Evolutionary conservation across 2,113 vertebrate genomes (phyloP).

Genomic region (Carassius carassius): DNA sequence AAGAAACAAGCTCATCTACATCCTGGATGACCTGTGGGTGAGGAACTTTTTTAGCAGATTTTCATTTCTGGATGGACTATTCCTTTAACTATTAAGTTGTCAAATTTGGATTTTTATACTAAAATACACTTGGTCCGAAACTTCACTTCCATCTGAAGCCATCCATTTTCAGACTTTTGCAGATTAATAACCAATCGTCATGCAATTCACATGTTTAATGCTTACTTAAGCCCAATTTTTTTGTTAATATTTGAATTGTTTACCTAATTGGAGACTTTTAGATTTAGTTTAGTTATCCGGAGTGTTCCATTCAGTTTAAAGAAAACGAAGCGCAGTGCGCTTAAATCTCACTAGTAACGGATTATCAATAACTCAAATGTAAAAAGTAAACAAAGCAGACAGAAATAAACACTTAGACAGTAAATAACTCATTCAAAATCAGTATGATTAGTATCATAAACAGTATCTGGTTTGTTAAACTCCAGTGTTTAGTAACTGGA

Average conservation of each 20-base stretch:
- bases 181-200: neutral
- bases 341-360: constrained; percentile 3
- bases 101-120: neutral
- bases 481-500: constrained; percentile 26
- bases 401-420: constrained; percentile 31
- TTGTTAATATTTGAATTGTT: neutral
- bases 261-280: neutral
- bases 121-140: neutral
- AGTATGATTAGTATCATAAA: constrained; percentile 61
- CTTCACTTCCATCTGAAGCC: neutral
- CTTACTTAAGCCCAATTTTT: neutral
- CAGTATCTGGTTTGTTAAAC: constrained; percentile 25
- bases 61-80: neutral
- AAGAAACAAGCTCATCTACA: too few relatives aligned
- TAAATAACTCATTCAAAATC: constrained; percentile 45
- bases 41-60: neutral
- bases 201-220: neutral
- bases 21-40: too few relatives aligned
- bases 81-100: neutral
- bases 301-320: neutral
- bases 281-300: neutral
- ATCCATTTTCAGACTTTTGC: neutral
- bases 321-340: constrained; percentile 1
- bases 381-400: constrained; percentile 17
- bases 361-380: neutral